Base-by-base conservation (phyloP, 2,113 vertebrate genomes). In the Sturnus vulgaris region DNA sequence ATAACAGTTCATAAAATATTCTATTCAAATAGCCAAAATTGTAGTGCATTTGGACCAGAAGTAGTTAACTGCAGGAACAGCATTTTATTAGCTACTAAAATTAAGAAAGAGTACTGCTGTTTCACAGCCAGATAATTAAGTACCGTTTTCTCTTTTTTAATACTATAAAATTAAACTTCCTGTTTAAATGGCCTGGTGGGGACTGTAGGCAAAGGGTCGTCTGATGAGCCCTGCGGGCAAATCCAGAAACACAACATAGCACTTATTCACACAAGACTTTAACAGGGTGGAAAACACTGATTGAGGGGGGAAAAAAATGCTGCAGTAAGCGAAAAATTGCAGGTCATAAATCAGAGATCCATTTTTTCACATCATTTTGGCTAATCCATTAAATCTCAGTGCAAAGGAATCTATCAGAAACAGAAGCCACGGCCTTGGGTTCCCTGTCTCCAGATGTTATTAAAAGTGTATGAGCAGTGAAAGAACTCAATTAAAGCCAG, bases 101-200 rank as follows among this genome's bases (percentile, higher is more conserved):
- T 98, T 98, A 98, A 98, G 98, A 98, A 98, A 98, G 97, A 98
- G 97, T 90, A 98, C 95, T 63, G 98, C 98, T 98, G 98, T 98
- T 98, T 98, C 98, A 98, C 97, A 97, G 98, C 97, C 98, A 98
- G 98, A 98, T 98, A 98, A 98, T 98, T 98, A 98, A 98, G 98
- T 97, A 96, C 97, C 97, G 72, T 97, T 98, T 98, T 98, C 97
- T 98, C 98, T 98, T 98, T 98, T 98, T 98, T 97, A 97, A 98
- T 98, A 98, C 98, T 97, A 98, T 98, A 98, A 98, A 98, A 98
- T 98, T 98, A 98, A 98, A 98, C 98, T 98, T 98, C 98, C 98
- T 98, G 98, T 97, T 98, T 98, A 96, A 98, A 98, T 97, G 97
- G 97, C 97, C 98, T 98, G 97, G 95, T 88, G 97, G 96, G 97